Evolutionary conservation across 2,888 invertebrate species (phyloP), one percentile per base, ranked within the genome.

Genomic region (Chymomyza caudatula): DNA sequence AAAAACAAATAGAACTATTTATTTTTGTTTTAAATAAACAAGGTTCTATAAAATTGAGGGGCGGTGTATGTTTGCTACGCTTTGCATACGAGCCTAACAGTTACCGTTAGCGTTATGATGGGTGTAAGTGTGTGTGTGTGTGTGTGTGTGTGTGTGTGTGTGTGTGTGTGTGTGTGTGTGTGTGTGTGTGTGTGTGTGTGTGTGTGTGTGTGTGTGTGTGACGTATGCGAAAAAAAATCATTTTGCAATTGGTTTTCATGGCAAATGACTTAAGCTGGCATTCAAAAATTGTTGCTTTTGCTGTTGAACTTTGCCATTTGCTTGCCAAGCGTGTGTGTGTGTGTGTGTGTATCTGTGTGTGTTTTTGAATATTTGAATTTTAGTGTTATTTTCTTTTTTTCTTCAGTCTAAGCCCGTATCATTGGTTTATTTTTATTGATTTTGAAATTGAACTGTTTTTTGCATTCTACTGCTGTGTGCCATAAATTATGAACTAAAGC

Each of bases 381-480:
- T 8, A 29, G 29, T 29, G 29, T 8, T 25, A 54, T 43, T 22
- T 55, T 47, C 61, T 20, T 51, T 20, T 43, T 17, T 29, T 59
- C 37, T 15, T 37, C 17, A n/a, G 22, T 23, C 6, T 23, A 53
- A 53, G 51, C 54, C 59, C 56, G 63, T 64, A 43, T 60, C 64
- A 64, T 63, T 60, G 66, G 53, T 71, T 54, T 53, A 47, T 44
- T 49, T 66, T 66, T 54, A 71, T 57, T 63, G 58, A 68, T 74
- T 74, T 67, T 55, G 58, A 60, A 70, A 73, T 75, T 66, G 54
- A 74, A 69, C 67, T 65, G 57, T 51, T 20, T 51, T 20, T n/a
- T n/a, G 0, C 51, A 1, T 19, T 51, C 4, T 37, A 23, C 15
- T 25, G 15, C 25, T n/a, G 53, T 53, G 4, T 15, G n/a, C 17